A percentile compares a stretch with the other conserved stretches of the same genome.
phyloP scores from a whole-genome alignment of 2,113 vertebrate genomes.

The Monopterus albus region DNA sequence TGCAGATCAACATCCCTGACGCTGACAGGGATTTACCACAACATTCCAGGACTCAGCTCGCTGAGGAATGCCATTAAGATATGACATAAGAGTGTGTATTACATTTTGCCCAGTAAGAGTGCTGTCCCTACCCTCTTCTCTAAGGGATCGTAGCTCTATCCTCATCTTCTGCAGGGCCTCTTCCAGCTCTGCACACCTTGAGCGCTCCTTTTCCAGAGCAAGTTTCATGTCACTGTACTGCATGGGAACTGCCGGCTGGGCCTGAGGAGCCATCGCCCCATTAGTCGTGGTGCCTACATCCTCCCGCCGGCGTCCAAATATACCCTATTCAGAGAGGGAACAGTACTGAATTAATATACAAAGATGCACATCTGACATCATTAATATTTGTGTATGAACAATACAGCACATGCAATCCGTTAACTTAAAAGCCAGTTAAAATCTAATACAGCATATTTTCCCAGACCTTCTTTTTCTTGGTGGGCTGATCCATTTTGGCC shows the following conservation, averaged over 20 bases:
- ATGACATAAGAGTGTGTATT: neutral
- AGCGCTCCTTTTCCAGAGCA: constrained; percentile 96
- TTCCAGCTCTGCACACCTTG: constrained; percentile 94
- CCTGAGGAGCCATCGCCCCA: constrained; percentile 59
- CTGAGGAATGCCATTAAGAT: neutral
- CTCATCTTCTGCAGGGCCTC: constrained; percentile 98
- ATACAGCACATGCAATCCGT: neutral
- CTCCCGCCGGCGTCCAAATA: constrained; percentile 96
- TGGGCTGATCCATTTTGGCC: constrained; percentile 98
- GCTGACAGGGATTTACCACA: neutral
- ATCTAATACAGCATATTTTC: constrained; percentile 23
- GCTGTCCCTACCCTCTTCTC: constrained; percentile 90
- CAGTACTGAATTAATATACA: too few species aligned
- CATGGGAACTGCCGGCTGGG: constrained; percentile 86
- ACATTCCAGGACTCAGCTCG: neutral
- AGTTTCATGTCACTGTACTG: constrained; percentile 98
- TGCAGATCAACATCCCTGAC: neutral
- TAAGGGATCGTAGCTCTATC: constrained; percentile 93
- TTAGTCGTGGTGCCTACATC: constrained; percentile 85
- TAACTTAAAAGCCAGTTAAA: constrained; percentile 13
- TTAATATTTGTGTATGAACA: too few species aligned
- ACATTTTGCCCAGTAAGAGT: neutral
- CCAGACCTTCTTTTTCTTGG: constrained; percentile 98
- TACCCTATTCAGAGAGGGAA: constrained; percentile 86
- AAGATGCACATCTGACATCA: neutral